A percentile compares a stretch with the other conserved stretches of the same genome.
Conservation (phyloP, 1,140 invertebrate species). For the Bombus pascuorum region DNA sequence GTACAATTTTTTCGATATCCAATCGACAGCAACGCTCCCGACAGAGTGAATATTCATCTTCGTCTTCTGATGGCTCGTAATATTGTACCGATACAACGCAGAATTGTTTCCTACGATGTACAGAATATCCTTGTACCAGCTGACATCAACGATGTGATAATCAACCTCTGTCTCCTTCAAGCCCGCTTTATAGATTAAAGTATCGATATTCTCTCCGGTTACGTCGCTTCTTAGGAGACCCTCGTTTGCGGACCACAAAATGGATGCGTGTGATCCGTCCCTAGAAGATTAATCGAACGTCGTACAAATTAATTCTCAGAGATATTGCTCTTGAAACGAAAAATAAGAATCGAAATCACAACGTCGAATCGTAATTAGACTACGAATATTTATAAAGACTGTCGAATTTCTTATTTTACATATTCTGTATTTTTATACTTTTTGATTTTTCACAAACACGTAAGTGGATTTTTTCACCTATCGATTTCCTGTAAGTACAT, state of each 20-base stretch:
- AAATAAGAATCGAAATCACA: neutral
- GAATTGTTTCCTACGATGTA: constrained; percentile 90
- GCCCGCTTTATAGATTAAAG: constrained; percentile 84
- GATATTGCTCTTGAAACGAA: neutral
- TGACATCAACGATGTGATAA: constrained; percentile 86
- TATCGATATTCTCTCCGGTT: constrained; percentile 87
- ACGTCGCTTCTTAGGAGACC: constrained; percentile 89
- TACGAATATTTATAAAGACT: too few species aligned
- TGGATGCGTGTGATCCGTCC: constrained; percentile 82
- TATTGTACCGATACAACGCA: constrained; percentile 88
- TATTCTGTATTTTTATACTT: too few species aligned
- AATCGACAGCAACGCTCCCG: constrained; percentile 92
- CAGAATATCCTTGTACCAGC: constrained; percentile 87
- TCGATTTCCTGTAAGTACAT: neutral
- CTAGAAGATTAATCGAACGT: constrained; percentile 39
- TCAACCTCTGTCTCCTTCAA: constrained; percentile 80
- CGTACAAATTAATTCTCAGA: neutral
- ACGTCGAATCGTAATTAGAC: too few species aligned
- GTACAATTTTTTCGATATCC: constrained; percentile 93
- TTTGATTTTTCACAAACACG: too few species aligned
- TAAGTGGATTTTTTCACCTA: neutral
- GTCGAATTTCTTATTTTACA: too few species aligned
- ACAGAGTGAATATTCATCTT: constrained; percentile 88
- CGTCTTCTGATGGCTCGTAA: constrained; percentile 84
- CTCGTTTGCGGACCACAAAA: constrained; percentile 88